A percentile compares a stretch with the other conserved stretches of the same genome.
Conservation (phyloP, 1,140 invertebrate species). For the Ips nitidus region DNA sequence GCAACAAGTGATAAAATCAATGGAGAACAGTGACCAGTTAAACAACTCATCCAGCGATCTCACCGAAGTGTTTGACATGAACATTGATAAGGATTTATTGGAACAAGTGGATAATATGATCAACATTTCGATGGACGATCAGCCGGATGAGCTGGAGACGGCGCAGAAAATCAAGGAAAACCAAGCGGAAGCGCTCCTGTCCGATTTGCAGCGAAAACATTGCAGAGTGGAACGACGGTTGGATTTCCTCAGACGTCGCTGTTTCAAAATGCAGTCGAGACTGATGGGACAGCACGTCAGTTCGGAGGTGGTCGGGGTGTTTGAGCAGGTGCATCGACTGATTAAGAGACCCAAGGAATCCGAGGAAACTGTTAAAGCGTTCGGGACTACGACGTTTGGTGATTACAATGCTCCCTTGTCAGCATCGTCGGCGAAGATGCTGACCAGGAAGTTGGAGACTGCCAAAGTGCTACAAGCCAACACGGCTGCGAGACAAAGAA, state of each 20-base stretch:
- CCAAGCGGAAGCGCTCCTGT: constrained; percentile 52
- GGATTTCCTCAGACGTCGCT: constrained; percentile 69
- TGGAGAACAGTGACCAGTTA: constrained; percentile 58
- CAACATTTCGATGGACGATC: constrained; percentile 59
- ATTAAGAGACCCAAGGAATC: constrained; percentile 48
- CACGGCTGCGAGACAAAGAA: constrained; percentile 44
- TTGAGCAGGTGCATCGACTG: constrained; percentile 67
- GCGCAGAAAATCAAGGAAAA: constrained; percentile 47
- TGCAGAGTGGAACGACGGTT: constrained; percentile 65
- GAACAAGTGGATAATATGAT: constrained; percentile 62
- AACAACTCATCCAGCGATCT: constrained; percentile 47
- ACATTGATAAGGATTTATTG: constrained; percentile 59
- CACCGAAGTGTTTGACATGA: constrained; percentile 59
- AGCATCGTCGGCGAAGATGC: constrained; percentile 57
- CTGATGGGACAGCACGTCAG: constrained; percentile 72
- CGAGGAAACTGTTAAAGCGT: constrained; percentile 15
- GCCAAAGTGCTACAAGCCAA: constrained; percentile 49
- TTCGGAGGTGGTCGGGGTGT: constrained; percentile 71
- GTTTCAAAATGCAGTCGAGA: constrained; percentile 73
- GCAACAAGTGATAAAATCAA: constrained; percentile 68
- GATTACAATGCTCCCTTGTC: constrained; percentile 52
- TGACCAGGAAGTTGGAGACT: constrained; percentile 59
- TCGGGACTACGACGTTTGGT: background rate
- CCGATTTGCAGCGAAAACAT: constrained; percentile 57
- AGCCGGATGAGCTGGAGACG: constrained; percentile 48